Conservation (phyloP, 2,797 vertebrate species). For the Platalea minor region DNA sequence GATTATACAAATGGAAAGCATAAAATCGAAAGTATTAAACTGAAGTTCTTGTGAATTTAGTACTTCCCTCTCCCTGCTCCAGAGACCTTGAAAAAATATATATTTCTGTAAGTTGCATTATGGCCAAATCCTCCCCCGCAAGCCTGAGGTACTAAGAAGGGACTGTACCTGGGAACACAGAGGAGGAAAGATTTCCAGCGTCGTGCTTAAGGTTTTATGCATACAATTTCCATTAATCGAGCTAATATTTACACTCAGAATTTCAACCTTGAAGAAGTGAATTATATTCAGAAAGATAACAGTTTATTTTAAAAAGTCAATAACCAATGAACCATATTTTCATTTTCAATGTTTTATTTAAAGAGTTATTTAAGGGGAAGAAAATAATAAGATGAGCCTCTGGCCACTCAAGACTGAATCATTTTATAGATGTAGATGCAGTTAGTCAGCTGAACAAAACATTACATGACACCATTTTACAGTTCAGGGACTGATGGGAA, state of each 20-base stretch:
- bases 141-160: neutral
- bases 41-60: neutral
- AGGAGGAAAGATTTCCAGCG: neutral
- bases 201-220: neutral
- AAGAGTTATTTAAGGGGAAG: conserved; percentile 23
- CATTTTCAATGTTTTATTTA: conserved; percentile 5
- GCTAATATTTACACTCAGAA: conserved; percentile 34
- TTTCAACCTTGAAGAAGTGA: neutral
- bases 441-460: conserved; percentile 30
- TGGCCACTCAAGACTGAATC: neutral
- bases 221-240: neutral
- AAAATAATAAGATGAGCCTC: conserved; percentile 45
- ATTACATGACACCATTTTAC: conserved; percentile 13
- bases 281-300: conserved; percentile 8
- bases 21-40: neutral
- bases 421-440: conserved; percentile 13
- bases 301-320: neutral
- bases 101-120: neutral
- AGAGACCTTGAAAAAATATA: neutral
- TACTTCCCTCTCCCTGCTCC: neutral
- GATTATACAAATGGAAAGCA: conserved; percentile 23
- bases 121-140: neutral
- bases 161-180: neutral
- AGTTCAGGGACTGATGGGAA: conserved; percentile 12
- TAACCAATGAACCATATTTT: neutral